phyloP scores from a whole-genome alignment of 2,797 vertebrate genomes.

The Pseudomugil gertrudae region DNA sequence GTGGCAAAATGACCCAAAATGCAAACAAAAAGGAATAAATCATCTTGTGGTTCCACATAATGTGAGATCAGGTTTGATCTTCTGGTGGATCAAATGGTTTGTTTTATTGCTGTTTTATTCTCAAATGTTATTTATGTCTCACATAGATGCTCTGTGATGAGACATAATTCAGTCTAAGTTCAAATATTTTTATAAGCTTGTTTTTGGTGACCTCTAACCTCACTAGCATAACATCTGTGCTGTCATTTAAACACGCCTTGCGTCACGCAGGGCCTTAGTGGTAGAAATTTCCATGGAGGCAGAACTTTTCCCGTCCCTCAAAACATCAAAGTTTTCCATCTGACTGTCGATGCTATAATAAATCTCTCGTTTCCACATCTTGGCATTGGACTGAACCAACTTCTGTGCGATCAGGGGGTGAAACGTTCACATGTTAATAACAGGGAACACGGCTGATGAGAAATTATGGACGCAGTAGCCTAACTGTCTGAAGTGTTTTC shows the following conservation, averaged over 20 bases:
- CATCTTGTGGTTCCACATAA: constrained; percentile 5
- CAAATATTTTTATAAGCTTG: constrained; percentile 32
- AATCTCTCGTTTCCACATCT: constrained; percentile 22
- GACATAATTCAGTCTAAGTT: constrained; percentile 13
- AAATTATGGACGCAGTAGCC: neutral
- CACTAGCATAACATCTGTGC: constrained; percentile 21
- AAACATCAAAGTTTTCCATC: constrained; percentile 28
- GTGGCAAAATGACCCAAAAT: constrained; percentile 3
- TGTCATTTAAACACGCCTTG: constrained; percentile 15
- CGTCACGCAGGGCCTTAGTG: constrained; percentile 17
- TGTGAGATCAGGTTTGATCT: constrained; percentile 11
- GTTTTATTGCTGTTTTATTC: no score
- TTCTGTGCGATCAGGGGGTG: constrained; percentile 1
- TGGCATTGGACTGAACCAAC: neutral
- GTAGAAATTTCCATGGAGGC: constrained; percentile 5
- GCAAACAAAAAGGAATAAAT: neutral
- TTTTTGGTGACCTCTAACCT: constrained; percentile 11
- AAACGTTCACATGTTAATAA: neutral
- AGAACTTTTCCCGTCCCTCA: neutral
- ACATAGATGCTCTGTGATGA: neutral
- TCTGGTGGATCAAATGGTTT: no score
- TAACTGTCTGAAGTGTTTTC: constrained; percentile 45
- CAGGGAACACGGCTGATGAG: neutral
- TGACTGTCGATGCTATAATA: constrained; percentile 16
- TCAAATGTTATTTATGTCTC: neutral